Percentiles rank a stretch among this genome's conserved stretches.
Conservation (phyloP, 2,113 vertebrate genomes). For the Rana temporaria region DNA sequence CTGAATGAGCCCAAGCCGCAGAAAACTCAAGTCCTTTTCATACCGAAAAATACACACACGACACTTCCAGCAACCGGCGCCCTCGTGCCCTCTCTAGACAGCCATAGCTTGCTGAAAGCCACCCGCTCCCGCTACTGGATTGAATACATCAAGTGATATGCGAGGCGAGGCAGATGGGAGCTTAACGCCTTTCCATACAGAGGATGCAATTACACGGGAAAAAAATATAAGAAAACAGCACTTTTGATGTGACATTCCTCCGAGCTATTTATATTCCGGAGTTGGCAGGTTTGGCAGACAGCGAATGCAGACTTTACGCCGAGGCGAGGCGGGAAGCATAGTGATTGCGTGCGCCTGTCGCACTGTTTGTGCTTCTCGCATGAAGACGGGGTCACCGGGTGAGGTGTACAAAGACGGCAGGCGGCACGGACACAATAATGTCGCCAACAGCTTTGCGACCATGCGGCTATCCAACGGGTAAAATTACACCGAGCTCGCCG, state of each 20-base stretch:
- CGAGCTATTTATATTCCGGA: neutral
- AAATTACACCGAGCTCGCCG: neutral
- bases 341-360: neutral
- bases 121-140: neutral
- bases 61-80: too few species aligned
- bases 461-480: neutral
- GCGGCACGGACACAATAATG: neutral
- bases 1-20: too few species aligned
- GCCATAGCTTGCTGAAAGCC: neutral
- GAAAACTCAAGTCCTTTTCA: too few species aligned
- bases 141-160: neutral
- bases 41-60: too few species aligned
- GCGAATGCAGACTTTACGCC: neutral
- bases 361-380: neutral
- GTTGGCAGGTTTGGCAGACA: neutral
- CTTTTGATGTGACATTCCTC: slow-evolving; percentile 1
- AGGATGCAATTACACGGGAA: neutral
- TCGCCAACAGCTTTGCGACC: neutral
- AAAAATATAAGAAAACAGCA: neutral
- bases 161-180: neutral
- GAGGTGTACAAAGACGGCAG: neutral
- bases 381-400: neutral
- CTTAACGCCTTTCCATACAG: neutral
- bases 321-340: too few species aligned
- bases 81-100: too few species aligned